Conservation (phyloP, 2,888 invertebrate species). For the Brachyopa scutellaris region DNA sequence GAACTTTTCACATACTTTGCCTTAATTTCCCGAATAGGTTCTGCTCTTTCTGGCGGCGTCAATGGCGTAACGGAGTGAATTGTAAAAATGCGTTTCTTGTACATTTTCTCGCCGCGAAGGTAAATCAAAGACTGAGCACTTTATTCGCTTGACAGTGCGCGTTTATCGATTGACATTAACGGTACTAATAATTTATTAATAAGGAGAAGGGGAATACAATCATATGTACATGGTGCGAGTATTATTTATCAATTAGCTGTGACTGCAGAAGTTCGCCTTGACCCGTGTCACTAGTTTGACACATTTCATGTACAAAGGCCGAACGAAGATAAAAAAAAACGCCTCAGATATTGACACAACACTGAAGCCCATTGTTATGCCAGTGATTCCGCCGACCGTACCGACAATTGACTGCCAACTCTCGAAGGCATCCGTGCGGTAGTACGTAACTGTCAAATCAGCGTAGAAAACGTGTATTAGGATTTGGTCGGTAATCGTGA, state of each 20-base stretch:
- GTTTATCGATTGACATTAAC: slow-evolving; percentile 28
- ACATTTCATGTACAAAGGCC: slow-evolving; percentile 75
- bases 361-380: slow-evolving; percentile 87
- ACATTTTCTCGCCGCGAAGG: slow-evolving; percentile 17
- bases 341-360: slow-evolving; percentile 86
- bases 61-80: slow-evolving; percentile 56
- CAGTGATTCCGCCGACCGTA: slow-evolving; percentile 87
- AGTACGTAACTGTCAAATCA: slow-evolving; percentile 85
- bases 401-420: slow-evolving; percentile 88
- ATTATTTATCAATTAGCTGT: slow-evolving; percentile 44
- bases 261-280: slow-evolving; percentile 17
- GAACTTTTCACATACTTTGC: slow-evolving; percentile 12
- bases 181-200: slow-evolving; percentile 47
- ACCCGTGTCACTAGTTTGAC: slow-evolving; percentile 20
- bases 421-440: slow-evolving; percentile 85
- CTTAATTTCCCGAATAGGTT: neutral
- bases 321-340: slow-evolving; percentile 80
- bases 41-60: neutral
- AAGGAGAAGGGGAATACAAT: no score
- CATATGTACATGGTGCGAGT: slow-evolving; percentile 1
- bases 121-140: slow-evolving; percentile 33
- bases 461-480: slow-evolving; percentile 86
- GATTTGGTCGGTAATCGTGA: slow-evolving; percentile 82
- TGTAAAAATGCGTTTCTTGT: slow-evolving; percentile 50
- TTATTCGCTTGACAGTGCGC: neutral